Evolutionary conservation across 1,140 invertebrate genomes (phyloP).

Genomic region (Chymomyza costata): DNA sequence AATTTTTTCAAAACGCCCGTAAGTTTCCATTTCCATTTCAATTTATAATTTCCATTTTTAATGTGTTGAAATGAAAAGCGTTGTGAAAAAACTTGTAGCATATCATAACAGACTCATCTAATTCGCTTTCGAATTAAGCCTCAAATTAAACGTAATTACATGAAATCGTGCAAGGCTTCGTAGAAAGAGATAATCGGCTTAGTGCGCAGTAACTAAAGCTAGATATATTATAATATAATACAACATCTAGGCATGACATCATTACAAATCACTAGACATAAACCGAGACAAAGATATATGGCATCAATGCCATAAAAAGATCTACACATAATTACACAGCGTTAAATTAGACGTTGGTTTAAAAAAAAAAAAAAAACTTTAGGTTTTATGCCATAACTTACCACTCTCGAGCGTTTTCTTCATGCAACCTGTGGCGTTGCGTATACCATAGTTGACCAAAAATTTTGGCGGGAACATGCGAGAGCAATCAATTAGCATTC

Average conservation of each 20-base stretch:
- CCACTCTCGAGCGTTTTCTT: constrained; percentile 62
- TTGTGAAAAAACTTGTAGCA: constrained; percentile 9
- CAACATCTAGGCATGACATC: too few relatives aligned
- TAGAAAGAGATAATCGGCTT: too few relatives aligned
- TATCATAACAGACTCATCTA: too few relatives aligned
- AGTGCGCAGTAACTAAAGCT: too few relatives aligned
- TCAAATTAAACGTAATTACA: constrained; percentile 42
- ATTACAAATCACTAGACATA: constrained; percentile 22
- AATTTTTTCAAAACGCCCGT: too few relatives aligned
- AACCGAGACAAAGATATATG: constrained; percentile 7
- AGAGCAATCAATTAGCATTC: constrained; percentile 51
- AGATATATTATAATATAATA: too few relatives aligned
- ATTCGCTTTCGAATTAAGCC: constrained; percentile 27
- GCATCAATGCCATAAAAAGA: constrained; percentile 16
- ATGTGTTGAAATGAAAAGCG: too few relatives aligned
- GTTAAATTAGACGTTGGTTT: constrained; percentile 8
- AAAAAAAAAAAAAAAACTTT: too few relatives aligned
- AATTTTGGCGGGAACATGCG: constrained; percentile 49
- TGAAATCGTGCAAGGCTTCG: too few relatives aligned
- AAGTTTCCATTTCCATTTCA: too few relatives aligned
- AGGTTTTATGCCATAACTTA: too few relatives aligned
- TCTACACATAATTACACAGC: not conserved
- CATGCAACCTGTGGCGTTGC: constrained; percentile 69
- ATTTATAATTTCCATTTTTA: too few relatives aligned
- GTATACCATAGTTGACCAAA: constrained; percentile 49